Base-by-base conservation (phyloP, 2,113 vertebrate species). In the Manacus vitellinus region DNA sequence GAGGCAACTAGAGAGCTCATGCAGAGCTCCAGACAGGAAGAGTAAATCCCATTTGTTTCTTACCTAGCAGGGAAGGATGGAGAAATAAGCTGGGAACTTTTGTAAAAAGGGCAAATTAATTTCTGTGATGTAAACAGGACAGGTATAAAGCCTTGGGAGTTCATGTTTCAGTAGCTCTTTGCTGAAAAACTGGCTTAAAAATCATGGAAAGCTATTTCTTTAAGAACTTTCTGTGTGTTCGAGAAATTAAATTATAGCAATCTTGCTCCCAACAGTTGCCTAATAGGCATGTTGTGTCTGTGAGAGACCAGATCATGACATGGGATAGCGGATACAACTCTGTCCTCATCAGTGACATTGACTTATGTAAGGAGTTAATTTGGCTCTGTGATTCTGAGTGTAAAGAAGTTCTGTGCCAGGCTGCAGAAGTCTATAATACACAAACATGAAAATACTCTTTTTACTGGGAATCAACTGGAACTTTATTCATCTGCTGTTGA, bases 301-400 rank as follows among this genome's bases (percentile, higher is more conserved):
- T 47, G 63, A 66, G 6, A 54, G n/a, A 33, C 27, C 37, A 62
- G 70, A 54, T 39, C 9, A 14, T 44, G 37, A 28, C 31, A 16
- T 39, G 21, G 7, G 0, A 0, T 5, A 67, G 27, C 21, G 33
- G 44, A 22, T 37, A 13, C 2, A 70, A 1, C 12, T 51, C 54
- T 58, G 23, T 37, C 44, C 30, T 52, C 28, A 56, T 67, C 56
- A 44, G 35, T 65, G 61, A 31, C 8, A 13, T 58, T 37, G 24
- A n/a, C 27, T 81, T 62, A 5, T 7, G 4, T 20, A 58, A 80
- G 27, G 27, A 55, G 7, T 55, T 31, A n/a, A 55, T 22, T 4
- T 70, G 22, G 10, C 54, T 23, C n/a, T 6, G 0, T 1, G 4
- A 4, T 56, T 91, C 39, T 21, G 65, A n/a, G 9, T 66, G 12